Percentiles rank a stretch among this genome's conserved stretches.
Conservation (phyloP, 2,888 invertebrate genomes). For the Harmothoe impar region DNA sequence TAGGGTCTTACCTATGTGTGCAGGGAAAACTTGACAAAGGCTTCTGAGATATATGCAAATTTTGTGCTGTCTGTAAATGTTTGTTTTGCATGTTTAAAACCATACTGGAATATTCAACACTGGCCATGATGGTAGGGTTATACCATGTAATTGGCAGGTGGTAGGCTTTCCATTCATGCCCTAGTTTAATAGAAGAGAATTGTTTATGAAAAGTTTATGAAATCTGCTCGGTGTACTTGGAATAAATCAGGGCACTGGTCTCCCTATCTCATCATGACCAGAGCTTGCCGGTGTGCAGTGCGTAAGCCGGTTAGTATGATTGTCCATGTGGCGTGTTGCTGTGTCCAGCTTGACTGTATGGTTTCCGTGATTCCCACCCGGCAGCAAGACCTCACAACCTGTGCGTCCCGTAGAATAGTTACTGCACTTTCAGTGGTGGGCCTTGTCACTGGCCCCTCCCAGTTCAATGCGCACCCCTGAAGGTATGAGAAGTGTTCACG, state of each 20-base stretch:
- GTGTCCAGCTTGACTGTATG: conserved; percentile 1
- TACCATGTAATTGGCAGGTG: no score
- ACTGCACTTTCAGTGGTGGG: not conserved
- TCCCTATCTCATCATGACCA: no score
- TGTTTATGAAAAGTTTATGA: no score
- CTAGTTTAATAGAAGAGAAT: no score
- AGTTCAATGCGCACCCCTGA: not conserved
- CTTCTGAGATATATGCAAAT: conserved; percentile 21
- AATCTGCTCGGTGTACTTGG: no score
- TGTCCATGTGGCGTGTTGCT: not conserved
- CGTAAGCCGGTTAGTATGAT: not conserved
- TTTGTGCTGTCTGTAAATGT: conserved; percentile 10
- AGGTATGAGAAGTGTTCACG: not conserved
- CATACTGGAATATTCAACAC: not conserved
- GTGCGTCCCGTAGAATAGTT: not conserved
- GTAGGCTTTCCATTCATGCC: no score
- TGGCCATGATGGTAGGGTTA: no score
- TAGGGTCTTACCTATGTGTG: conserved; percentile 1
- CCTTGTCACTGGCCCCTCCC: not conserved
- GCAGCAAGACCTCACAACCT: not conserved
- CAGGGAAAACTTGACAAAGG: conserved; percentile 27
- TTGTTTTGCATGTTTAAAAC: conserved; percentile 1
- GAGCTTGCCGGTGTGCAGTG: no score
- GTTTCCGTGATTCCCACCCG: conserved; percentile 6
- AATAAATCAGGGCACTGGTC: no score